Base-by-base conservation (phyloP, 2,888 invertebrate species). In the Mycalesis mineus region DNA sequence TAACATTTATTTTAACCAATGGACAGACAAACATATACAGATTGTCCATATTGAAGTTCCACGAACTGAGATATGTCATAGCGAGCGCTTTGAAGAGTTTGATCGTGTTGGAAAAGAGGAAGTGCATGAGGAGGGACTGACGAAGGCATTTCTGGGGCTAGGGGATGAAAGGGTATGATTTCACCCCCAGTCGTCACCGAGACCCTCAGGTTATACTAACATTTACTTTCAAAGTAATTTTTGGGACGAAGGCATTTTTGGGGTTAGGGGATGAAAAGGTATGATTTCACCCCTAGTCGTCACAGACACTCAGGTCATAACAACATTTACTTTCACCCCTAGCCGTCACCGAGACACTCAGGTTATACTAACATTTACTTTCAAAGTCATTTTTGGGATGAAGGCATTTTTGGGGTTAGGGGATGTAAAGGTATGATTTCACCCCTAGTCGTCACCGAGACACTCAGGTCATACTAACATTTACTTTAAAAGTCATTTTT, bases 21-120 rank as follows among this genome's bases (percentile, higher is more conserved):
- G 78, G 79, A 44, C 69, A 69, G 1, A 74, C 65, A 0, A 62
- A 67, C 5, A 73, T 73, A 0, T 84, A 80, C 17, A 63, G 86
- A 7, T 50, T 88, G 3, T 77, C 81, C 0, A 67, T 83, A 4
- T 66, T 64, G 0, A 84, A 85, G 51, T 89, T 88, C 55, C 84
- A 86, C 1, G 88, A 86, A 36, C 56, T 89, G 0, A 67, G 88
- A 36, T 88, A 67, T 39, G 68, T 72, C 0, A 63, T 89, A 14
- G 88, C 89, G 0, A 80, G 76, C 13, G 85, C 85, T 0, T 65
- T 88, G 58, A 89, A 89, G 41, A 79, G 69, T 49, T 73, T 88
- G 67, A 84, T 89, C 0, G 82, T 89, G 0, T 61, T 88, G 13
- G 84, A 88, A 39, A 77, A 72, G 31, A 70, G 89, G 2, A 87